Conservation (phyloP, 2,888 invertebrate species). For the Mycogona germanica region DNA sequence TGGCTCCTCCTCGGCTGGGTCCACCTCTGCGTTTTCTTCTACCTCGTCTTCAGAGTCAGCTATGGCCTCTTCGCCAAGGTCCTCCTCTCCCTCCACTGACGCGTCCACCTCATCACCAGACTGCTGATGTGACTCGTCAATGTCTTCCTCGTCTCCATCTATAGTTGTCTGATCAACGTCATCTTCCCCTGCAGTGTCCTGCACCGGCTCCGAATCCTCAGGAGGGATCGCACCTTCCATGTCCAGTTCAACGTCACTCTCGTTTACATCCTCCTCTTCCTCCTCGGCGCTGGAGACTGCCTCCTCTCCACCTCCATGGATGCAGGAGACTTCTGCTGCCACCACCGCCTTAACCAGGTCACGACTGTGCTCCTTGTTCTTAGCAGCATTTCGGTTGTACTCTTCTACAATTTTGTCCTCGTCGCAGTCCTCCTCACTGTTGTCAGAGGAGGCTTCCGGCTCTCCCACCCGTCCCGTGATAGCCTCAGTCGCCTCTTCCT, state of each 20-base stretch:
- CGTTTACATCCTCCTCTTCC: slow-evolving; percentile 14
- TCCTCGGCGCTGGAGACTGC: not conserved
- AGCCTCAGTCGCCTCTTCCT: too few species aligned
- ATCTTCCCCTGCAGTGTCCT: not conserved
- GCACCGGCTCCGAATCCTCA: not conserved
- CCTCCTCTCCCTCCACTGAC: slow-evolving; percentile 19
- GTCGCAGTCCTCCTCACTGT: slow-evolving; percentile 10
- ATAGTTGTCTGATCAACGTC: not conserved
- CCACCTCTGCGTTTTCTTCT: slow-evolving; percentile 1
- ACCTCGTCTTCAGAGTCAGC: slow-evolving; percentile 6
- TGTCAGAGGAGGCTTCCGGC: not conserved
- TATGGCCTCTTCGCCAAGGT: slow-evolving; percentile 24
- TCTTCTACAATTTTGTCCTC: slow-evolving; percentile 12
- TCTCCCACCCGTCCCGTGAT: too few species aligned
- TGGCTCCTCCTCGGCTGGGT: too few species aligned
- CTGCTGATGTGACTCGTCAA: slow-evolving; percentile 25
- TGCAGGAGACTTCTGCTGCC: not conserved
- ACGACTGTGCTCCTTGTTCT: not conserved
- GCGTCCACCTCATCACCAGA: slow-evolving; percentile 19
- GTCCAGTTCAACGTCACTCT: not conserved
- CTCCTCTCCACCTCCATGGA: too few species aligned
- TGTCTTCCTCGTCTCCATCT: slow-evolving; percentile 14
- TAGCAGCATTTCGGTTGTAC: not conserved
- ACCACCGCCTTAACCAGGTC: slow-evolving; percentile 19
- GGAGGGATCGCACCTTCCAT: too few species aligned